These are phyloP conservation scores for Laticauda laticaudata DNA, from an alignment of 2,113 vertebrate genomes.

Conservation along the genomic window DNA sequence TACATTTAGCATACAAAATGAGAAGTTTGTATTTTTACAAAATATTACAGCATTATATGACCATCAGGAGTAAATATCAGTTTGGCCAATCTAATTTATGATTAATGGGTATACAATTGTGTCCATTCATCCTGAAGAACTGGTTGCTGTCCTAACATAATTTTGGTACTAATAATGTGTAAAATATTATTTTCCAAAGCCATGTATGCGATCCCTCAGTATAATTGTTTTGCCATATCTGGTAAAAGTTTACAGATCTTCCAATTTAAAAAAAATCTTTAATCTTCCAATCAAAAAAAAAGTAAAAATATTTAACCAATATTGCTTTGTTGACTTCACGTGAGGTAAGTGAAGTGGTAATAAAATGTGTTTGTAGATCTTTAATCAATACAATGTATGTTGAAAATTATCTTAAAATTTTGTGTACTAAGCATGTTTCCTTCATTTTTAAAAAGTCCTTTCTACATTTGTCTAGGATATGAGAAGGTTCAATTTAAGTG, in stretches of 20 bases:
- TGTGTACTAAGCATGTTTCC: not conserved
- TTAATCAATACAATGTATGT: not conserved
- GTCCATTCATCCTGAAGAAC: not conserved
- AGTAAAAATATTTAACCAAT: not conserved
- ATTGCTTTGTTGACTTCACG: not conserved
- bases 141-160: not conserved
- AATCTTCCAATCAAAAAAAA: not conserved
- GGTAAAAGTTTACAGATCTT: not conserved
- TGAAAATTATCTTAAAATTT: not conserved
- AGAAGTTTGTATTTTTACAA: not conserved
- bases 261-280: not conserved
- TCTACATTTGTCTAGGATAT: not conserved
- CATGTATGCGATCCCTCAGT: not conserved
- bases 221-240: not conserved
- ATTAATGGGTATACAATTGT: not conserved
- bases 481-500: constrained; percentile 5
- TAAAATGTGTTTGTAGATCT: not conserved
- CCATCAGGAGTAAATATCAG: not conserved
- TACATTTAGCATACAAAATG: not conserved
- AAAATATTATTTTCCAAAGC: not conserved
- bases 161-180: not conserved
- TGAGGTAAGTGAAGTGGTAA: not conserved
- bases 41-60: not conserved
- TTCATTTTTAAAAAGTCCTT: not conserved
- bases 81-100: not conserved